Evolutionary conservation across 2,113 vertebrate genomes (phyloP).

Genomic region (Alethe castanea): DNA sequence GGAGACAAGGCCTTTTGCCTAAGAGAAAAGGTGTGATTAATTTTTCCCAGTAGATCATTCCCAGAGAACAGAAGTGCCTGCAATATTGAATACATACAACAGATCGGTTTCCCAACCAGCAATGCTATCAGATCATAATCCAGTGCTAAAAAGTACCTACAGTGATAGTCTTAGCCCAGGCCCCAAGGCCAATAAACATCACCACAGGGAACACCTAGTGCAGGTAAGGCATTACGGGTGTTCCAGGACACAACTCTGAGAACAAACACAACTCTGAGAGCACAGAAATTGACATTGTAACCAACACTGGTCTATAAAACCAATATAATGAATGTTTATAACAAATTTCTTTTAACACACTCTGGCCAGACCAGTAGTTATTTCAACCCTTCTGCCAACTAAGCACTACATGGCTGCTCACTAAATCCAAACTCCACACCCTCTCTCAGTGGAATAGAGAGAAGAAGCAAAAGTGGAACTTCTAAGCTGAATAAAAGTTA

Average conservation of each 20-base stretch:
- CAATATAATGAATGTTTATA: background rate
- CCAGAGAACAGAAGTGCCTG: background rate
- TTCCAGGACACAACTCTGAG: background rate
- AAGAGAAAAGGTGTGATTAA: background rate
- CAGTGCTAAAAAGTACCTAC: background rate
- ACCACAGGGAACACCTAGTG: background rate
- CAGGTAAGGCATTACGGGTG: accelerated
- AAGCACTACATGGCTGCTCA: background rate
- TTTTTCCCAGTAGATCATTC: background rate
- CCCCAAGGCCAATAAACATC: background rate
- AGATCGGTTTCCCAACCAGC: background rate
- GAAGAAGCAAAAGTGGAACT: background rate
- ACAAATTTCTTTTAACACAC: background rate
- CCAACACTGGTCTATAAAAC: background rate
- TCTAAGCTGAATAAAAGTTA: background rate
- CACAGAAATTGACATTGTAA: background rate
- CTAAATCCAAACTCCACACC: background rate
- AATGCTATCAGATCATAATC: background rate
- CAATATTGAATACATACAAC: background rate
- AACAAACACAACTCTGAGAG: background rate
- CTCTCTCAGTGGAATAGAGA: background rate
- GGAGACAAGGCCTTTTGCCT: background rate
- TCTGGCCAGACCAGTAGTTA: background rate
- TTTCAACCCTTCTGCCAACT: background rate
- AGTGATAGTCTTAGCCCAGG: background rate